These are phyloP conservation scores for Ectropis crepuscularia DNA, from an alignment of 2,888 invertebrate species.

Conservation along the genomic window DNA sequence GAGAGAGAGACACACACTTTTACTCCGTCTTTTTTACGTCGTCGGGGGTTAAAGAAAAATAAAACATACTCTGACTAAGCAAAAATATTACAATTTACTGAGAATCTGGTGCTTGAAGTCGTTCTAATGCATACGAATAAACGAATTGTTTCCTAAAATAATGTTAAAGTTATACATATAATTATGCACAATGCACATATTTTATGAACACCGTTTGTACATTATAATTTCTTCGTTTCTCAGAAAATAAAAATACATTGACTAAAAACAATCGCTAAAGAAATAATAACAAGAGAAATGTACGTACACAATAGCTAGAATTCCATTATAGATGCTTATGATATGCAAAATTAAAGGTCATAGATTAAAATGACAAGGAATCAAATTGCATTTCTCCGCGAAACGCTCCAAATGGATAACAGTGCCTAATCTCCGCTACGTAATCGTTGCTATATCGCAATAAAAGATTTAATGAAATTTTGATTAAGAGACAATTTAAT, in stretches of 20 bases:
- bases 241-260: background rate
- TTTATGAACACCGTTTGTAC: too few species aligned
- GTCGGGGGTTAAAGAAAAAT: too few species aligned
- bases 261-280: background rate
- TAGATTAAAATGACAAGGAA: slow-evolving; percentile 27
- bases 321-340: slow-evolving; percentile 11
- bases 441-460: slow-evolving; percentile 28
- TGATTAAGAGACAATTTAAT: slow-evolving; percentile 34
- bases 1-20: too few species aligned
- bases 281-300: background rate
- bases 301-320: background rate
- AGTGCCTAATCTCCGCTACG: slow-evolving; percentile 31
- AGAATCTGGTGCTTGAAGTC: too few species aligned
- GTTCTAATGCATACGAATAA: too few species aligned
- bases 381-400: slow-evolving; percentile 41
- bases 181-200: too few species aligned
- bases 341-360: slow-evolving; percentile 29
- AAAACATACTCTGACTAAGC: too few species aligned
- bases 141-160: too few species aligned
- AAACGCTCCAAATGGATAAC: slow-evolving; percentile 38
- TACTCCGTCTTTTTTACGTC: too few species aligned
- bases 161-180: background rate
- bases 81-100: too few species aligned
- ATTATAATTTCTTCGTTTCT: too few species aligned
- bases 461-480: slow-evolving; percentile 33